Conservation (phyloP, 2,797 vertebrate genomes). For the Novumbra hubbsi region DNA sequence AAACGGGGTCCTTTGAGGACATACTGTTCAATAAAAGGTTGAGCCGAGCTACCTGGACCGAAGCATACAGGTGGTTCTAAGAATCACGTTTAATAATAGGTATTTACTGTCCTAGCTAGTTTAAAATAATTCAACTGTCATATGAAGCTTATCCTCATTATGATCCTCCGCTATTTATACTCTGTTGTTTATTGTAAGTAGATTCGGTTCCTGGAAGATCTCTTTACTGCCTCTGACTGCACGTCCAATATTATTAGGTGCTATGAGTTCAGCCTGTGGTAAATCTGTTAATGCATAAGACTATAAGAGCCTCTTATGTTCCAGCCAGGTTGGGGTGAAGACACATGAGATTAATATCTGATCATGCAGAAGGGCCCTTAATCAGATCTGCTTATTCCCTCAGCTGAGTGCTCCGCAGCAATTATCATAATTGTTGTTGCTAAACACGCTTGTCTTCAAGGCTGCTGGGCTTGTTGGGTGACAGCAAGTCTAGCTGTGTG, state of each 20-base stretch:
- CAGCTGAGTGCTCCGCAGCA: constrained; percentile 86
- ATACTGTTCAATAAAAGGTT: constrained; percentile 19
- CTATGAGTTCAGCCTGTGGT: constrained; percentile 84
- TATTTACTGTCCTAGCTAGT: constrained; percentile 59
- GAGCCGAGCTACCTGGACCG: constrained; percentile 29
- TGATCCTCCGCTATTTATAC: constrained; percentile 72
- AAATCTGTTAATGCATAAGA: constrained; percentile 98
- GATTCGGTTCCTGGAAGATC: constrained; percentile 82
- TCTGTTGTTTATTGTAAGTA: constrained; percentile 89
- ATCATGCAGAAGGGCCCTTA: constrained; percentile 92
- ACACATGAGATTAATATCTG: constrained; percentile 98
- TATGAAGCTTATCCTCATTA: constrained; percentile 65
- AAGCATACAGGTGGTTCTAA: constrained; percentile 60
- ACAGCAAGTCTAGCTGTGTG: constrained; percentile 58
- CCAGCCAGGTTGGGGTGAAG: constrained; percentile 87
- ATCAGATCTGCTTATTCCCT: constrained; percentile 95
- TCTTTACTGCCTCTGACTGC: constrained; percentile 76
- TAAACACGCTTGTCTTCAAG: constrained; percentile 91
- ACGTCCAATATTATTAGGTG: constrained; percentile 90
- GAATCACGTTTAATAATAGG: constrained; percentile 50
- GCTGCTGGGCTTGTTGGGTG: constrained; percentile 75
- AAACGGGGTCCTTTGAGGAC: neutral
- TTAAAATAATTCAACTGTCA: constrained; percentile 62
- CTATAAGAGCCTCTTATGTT: constrained; percentile 91
- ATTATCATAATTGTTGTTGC: constrained; percentile 97